These are phyloP conservation scores for Heterodera carotae DNA, from an alignment of 1,140 invertebrate species.

Conservation along the genomic window DNA sequence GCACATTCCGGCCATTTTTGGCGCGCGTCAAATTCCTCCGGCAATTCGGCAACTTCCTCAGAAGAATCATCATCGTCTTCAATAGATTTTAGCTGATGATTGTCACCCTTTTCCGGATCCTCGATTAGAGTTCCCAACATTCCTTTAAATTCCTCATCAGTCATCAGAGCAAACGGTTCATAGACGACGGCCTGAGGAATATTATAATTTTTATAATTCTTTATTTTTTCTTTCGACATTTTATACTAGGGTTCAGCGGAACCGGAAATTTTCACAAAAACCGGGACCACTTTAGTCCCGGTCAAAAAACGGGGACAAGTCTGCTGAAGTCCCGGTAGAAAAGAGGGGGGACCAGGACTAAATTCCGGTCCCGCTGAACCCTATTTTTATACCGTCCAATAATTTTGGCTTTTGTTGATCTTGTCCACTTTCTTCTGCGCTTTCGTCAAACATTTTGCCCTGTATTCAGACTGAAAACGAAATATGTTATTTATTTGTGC, in stretches of 20 bases:
- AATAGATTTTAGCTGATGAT: neutral
- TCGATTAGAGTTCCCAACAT: neutral
- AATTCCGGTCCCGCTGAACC: too few species aligned
- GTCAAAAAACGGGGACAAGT: too few species aligned
- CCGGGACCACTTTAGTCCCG: too few species aligned
- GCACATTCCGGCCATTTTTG: constrained; percentile 77
- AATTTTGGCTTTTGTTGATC: neutral
- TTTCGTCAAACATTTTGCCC: neutral
- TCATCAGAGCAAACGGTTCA: neutral
- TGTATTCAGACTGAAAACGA: neutral
- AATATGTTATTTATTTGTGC: neutral
- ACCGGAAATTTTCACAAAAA: too few species aligned
- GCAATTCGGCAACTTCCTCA: too few species aligned
- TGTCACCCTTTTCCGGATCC: neutral
- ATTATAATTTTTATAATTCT: neutral
- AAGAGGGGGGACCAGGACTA: too few species aligned
- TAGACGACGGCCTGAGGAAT: neutral
- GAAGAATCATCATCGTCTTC: too few species aligned
- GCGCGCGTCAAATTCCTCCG: constrained; percentile 71
- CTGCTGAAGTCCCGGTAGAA: too few species aligned
- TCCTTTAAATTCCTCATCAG: neutral
- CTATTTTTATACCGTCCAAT: constrained; percentile 13
- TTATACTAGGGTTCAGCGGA: too few species aligned
- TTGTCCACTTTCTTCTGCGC: neutral
- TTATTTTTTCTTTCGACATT: neutral